Base-by-base conservation (phyloP, 2,113 vertebrate species). In the Meleagris gallopavo region DNA sequence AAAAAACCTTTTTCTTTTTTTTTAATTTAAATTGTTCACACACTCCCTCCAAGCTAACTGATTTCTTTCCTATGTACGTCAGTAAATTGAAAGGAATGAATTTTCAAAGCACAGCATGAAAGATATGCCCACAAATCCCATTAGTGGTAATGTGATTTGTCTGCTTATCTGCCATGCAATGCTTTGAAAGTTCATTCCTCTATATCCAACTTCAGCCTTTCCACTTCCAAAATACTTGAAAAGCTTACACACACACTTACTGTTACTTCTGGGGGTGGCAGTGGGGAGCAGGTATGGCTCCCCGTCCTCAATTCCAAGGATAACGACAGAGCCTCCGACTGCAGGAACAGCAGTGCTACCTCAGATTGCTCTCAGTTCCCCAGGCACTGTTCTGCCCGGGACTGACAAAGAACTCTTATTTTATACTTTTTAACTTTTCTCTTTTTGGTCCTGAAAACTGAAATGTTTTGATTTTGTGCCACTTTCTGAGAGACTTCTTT, bases 41-140 rank as follows among this genome's bases (percentile, higher is more conserved):
- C 17, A 1, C 41, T 40, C 27, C 36, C 41, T 34, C 82, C 89
- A 83, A 94, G 84, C 73, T 38, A 41, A 90, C 76, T 94, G 93
- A 94, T 96, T 96, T 96, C 85, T 94, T 93, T 94, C 88, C 87
- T 80, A 18, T 88, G 77, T 73, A 96, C 7, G 30, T 95, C 89
- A 80, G 83, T 94, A 93, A 93, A 95, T 76, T 81, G 95, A 97
- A 96, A 76, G 77, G 89, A 96, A 96, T 94, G 91, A 94, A 96
- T 96, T 97, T 97, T 97, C 95, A 97, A 97, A 97, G 97, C 83
- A 69, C 80, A 89, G 88, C 86, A 82, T 91, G 97, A 94, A 96
- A 94, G 95, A 93, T 93, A 96, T 55, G 83, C 61, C 95, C 97
- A 91, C 94, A 97, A 97, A 97, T 96, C 97, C 94, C 94, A 97